A percentile compares a stretch with the other conserved stretches of the same genome.
phyloP scores from a whole-genome alignment of 2,797 vertebrate genomes.

The Melanogrammus aeglefinus region DNA sequence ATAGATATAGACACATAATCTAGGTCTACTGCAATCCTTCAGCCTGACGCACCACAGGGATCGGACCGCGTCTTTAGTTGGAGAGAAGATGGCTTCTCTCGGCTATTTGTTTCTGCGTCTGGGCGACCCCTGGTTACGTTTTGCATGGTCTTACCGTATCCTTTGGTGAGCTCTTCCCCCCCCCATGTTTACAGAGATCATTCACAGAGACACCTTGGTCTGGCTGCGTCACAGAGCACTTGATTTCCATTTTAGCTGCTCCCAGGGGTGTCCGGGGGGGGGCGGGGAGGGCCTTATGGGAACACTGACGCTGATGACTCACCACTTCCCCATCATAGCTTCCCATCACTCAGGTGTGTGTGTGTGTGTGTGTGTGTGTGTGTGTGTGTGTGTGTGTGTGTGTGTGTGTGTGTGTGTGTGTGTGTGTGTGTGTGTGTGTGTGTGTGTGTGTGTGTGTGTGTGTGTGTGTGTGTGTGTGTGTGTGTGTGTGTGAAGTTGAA shows the following conservation, averaged over 20 bases:
- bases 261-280: constrained; percentile 15
- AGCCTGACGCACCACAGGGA: background rate
- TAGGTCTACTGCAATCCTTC: background rate
- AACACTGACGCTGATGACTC: constrained; percentile 63
- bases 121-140: background rate
- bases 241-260: background rate
- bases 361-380: constrained; percentile 3
- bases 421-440: constrained; percentile 2
- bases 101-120: background rate
- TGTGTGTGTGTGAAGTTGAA: background rate
- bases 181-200: background rate
- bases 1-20: too few species aligned
- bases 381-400: constrained; percentile 3
- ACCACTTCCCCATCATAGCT: constrained; percentile 27
- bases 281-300: constrained; percentile 55
- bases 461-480: constrained; percentile 2
- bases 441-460: constrained; percentile 2
- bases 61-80: background rate
- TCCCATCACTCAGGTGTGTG: constrained; percentile 5
- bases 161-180: background rate
- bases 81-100: background rate
- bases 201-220: background rate
- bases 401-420: constrained; percentile 3
- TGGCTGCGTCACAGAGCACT: background rate
- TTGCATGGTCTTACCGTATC: background rate